Percentiles rank a stretch among this genome's conserved stretches.
Conservation (phyloP, 2,797 vertebrate genomes). For the Enteromius thamalakanensis region DNA sequence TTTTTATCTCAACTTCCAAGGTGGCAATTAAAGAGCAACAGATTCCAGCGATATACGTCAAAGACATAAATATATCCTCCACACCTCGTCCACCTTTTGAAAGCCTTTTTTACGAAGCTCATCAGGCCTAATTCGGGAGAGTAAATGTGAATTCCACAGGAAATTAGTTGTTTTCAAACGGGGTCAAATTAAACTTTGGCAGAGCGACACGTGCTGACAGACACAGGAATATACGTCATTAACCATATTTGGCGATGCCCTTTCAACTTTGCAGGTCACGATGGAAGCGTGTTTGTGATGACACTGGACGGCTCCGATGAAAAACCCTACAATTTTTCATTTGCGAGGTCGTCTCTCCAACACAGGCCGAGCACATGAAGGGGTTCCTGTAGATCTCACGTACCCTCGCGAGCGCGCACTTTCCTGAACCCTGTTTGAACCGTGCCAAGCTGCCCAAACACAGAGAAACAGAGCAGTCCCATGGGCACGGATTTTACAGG, state of each 20-base stretch:
- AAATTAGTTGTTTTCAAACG: conserved; percentile 48
- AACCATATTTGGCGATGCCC: conserved; percentile 38
- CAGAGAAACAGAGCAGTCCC: conserved; percentile 49
- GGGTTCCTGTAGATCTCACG: conserved; percentile 8
- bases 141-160: conserved; percentile 46
- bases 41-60: background rate
- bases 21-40: background rate
- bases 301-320: conserved; percentile 14
- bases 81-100: conserved; percentile 10
- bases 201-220: conserved; percentile 28
- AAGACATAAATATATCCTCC: conserved; percentile 27
- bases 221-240: conserved; percentile 48
- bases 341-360: conserved; percentile 19
- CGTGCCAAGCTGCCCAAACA: conserved; percentile 52
- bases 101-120: background rate
- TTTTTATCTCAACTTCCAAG: background rate
- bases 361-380: conserved; percentile 18
- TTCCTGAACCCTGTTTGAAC: conserved; percentile 58
- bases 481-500: conserved; percentile 37
- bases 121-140: conserved; percentile 32
- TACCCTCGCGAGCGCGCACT: conserved; percentile 33
- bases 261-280: conserved; percentile 38
- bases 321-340: conserved; percentile 20
- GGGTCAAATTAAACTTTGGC: conserved; percentile 35
- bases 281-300: conserved; percentile 21